A percentile compares a stretch with the other conserved stretches of the same genome.
These are phyloP conservation scores for Ptychochromis oligacanthus DNA, from an alignment of 2,113 vertebrate genomes.

Conservation along the genomic window DNA sequence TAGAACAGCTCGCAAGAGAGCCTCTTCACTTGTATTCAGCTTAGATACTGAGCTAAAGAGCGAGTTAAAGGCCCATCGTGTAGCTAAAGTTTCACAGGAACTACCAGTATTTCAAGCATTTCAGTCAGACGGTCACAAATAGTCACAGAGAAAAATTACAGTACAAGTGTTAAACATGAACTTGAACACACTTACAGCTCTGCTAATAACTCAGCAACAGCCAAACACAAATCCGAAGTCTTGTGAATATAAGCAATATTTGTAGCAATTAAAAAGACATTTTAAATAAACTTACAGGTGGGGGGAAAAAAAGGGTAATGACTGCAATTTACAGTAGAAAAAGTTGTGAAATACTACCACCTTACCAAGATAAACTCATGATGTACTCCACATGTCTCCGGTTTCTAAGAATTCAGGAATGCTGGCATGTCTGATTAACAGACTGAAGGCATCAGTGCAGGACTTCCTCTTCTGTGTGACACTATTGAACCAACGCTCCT, in stretches of 20 bases:
- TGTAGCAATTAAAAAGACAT: not conserved
- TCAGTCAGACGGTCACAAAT: not conserved
- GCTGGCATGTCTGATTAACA: not conserved
- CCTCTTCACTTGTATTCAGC: not conserved
- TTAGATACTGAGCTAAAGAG: not conserved
- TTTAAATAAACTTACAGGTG: not conserved
- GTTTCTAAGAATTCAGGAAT: constrained; percentile 20
- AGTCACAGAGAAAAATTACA: not conserved
- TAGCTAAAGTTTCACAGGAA: not conserved
- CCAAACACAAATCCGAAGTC: constrained; percentile 47
- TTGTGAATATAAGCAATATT: not conserved
- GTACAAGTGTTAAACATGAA: not conserved
- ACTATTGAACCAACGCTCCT: not conserved
- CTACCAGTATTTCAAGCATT: not conserved
- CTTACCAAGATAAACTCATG: constrained; percentile 81
- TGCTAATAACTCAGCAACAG: constrained; percentile 73
- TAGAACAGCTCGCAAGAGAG: not conserved
- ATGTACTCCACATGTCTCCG: constrained; percentile 42
- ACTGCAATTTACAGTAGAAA: not conserved
- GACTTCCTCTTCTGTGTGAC: constrained; percentile 21
- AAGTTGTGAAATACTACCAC: not conserved
- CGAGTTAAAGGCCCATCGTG: not conserved
- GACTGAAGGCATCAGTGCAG: not conserved
- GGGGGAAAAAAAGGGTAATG: not conserved
- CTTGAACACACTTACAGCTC: constrained; percentile 9